Evolutionary conservation across 2,113 vertebrate genomes (phyloP).

Genomic region (Phycodurus eques): DNA sequence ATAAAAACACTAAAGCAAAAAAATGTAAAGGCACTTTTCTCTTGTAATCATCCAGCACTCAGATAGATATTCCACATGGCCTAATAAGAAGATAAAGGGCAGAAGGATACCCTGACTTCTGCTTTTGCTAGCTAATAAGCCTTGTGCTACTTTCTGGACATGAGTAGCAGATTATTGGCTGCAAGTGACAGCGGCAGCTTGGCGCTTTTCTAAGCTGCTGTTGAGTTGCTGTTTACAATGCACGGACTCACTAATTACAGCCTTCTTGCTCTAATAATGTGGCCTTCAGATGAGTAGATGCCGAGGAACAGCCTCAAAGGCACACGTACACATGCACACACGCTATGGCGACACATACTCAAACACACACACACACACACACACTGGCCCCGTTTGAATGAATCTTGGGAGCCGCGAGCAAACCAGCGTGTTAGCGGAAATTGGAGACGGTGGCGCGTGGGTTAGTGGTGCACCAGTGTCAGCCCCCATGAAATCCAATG

Average conservation of each 20-base stretch:
- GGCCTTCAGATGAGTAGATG: constrained; percentile 61
- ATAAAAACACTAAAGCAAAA: constrained; percentile 7
- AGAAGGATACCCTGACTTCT: constrained; percentile 16
- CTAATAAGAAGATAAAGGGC: constrained; percentile 16
- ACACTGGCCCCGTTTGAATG: constrained; percentile 23
- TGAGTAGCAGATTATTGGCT: constrained; percentile 40
- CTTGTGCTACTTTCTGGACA: constrained; percentile 41
- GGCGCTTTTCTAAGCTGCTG: constrained; percentile 48
- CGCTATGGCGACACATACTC: not conserved
- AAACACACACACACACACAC: constrained; percentile 16
- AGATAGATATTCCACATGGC: constrained; percentile 16
- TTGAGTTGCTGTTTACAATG: constrained; percentile 70
- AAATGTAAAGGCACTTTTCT: not conserved
- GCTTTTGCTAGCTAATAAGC: constrained; percentile 31
- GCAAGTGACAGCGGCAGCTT: constrained; percentile 50
- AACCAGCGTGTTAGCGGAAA: not conserved
- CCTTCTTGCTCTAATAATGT: constrained; percentile 69
- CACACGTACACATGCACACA: constrained; percentile 3
- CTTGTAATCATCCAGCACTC: constrained; percentile 17
- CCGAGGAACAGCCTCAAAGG: constrained; percentile 33
- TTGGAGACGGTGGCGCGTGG: not conserved
- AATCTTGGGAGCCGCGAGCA: not conserved
- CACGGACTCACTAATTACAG: constrained; percentile 71
- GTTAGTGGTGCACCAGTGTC: not conserved
- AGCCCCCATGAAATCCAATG: not conserved